Evolutionary conservation across 2,113 vertebrate genomes (phyloP), one percentile per base, ranked within the genome.

Genomic region (Stegastes partitus): DNA sequence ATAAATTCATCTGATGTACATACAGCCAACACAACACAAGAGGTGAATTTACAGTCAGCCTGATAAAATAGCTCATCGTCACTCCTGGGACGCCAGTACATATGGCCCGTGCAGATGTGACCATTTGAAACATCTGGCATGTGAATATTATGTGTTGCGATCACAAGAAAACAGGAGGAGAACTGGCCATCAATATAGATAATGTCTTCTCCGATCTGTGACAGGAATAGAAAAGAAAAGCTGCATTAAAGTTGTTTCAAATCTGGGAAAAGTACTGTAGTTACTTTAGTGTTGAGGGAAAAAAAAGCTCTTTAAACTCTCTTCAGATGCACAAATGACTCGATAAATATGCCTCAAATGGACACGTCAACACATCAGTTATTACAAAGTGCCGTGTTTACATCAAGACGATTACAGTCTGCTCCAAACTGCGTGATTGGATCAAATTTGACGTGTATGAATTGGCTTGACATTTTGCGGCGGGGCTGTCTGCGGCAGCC

Each of bases 121-220:
- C 37, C 19, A 19, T 58, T 19, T 45, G 37, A 73, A 79, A 63
- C 75, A 86, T 76, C 75, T 91, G 83, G 72, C 54, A 44, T n/a
- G 18, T 65, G 61, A 78, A 73, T 25, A 82, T 68, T 56, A 65
- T 64, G 55, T 16, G 62, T 45, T 56, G 14, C 14, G 49, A 57
- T 63, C 19, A 63, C 12, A 15, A 53, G 5, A 10, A 64, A 67
- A 23, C 11, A 6, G 1, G 12, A 28, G 2, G 19, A 49, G n/a
- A 49, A n/a, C 47, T n/a, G 47, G 5, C 18, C 18, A 49, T 42
- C 39, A 15, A 15, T 42, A 12, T 15, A 15, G 39, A 9, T 34
- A 34, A 34, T 34, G 31, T 42, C 39, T 12, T 42, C 39, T 42
- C 8, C 11, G 12, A 49, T 19, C 18, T 49, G 9, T 16, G 9